phyloP scores from a whole-genome alignment of 2,888 invertebrate species.

The Thera britannica region DNA sequence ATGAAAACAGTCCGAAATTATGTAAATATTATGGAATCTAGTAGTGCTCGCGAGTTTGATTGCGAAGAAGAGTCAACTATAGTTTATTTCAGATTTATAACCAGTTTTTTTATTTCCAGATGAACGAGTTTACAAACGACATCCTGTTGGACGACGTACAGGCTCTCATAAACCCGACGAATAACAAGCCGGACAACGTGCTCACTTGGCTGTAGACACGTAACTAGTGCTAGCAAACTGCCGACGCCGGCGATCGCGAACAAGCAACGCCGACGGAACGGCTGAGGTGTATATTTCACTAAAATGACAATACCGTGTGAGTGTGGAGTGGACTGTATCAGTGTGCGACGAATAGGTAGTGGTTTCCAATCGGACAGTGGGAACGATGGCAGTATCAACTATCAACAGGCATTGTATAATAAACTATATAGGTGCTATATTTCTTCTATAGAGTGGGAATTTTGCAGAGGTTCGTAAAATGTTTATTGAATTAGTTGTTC shows the following conservation, averaged over 20 bases:
- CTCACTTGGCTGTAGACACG: conserved; percentile 92
- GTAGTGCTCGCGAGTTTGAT: neutral
- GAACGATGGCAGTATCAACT: conserved; percentile 36
- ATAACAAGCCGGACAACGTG: conserved; percentile 93
- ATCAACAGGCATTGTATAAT: conserved; percentile 29
- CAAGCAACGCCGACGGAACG: conserved; percentile 56
- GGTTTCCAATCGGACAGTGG: conserved; percentile 45
- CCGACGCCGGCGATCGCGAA: conserved; percentile 7
- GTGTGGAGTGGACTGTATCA: conserved; percentile 57
- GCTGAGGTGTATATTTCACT: conserved; percentile 76
- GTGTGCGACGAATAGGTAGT: conserved; percentile 46
- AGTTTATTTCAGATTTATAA: neutral
- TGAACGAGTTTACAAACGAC: conserved; percentile 94
- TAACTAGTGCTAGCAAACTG: conserved; percentile 45
- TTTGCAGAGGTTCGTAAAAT: conserved; percentile 4
- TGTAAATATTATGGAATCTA: too few species aligned
- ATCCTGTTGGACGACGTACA: conserved; percentile 95
- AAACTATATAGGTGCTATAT: conserved; percentile 26
- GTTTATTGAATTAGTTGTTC: conserved; percentile 24
- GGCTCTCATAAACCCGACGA: conserved; percentile 94
- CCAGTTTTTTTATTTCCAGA: conserved; percentile 76
- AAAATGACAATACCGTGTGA: conserved; percentile 71
- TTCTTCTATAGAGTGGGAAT: conserved; percentile 7
- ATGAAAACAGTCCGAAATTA: too few species aligned
- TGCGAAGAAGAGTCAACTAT: too few species aligned